Conservation (phyloP, 2,888 invertebrate genomes). For the Tenthredo amoena region DNA sequence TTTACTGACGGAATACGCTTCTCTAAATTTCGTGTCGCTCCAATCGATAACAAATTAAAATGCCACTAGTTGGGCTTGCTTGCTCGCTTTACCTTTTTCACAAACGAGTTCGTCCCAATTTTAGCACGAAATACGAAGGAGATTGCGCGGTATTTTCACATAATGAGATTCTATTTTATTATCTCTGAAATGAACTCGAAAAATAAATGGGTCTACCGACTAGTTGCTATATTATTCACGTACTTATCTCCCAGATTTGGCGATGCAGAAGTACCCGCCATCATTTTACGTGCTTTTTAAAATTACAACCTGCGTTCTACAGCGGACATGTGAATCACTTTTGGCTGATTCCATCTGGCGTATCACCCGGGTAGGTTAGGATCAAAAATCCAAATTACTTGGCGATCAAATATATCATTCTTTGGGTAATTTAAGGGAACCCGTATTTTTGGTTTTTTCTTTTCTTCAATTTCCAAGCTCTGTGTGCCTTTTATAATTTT, state of each 20-base stretch:
- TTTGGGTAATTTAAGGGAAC: too few relatives aligned
- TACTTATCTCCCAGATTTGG: neutral
- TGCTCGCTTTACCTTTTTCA: neutral
- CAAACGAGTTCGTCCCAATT: conserved; percentile 9
- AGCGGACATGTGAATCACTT: neutral
- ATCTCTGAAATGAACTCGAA: neutral
- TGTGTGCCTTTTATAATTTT: neutral
- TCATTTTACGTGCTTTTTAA: neutral
- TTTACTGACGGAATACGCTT: conserved; percentile 30
- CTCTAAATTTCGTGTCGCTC: conserved; percentile 41
- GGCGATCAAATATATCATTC: neutral
- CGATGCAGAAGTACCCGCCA: neutral
- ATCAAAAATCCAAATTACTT: neutral
- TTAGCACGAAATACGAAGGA: conserved; percentile 7
- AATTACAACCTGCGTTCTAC: neutral
- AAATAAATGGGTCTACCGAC: neutral
- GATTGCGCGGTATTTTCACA: neutral
- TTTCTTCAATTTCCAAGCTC: too few relatives aligned
- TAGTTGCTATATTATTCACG: conserved; percentile 2
- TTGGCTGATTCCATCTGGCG: neutral
- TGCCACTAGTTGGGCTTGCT: conserved; percentile 37
- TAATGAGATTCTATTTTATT: conserved; percentile 20
- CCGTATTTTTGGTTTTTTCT: too few relatives aligned
- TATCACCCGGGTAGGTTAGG: neutral
- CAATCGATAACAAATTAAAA: conserved; percentile 52